Percentiles rank a stretch among this genome's conserved stretches.
Evolutionary conservation across 2,113 vertebrate species (phyloP).

Genomic region (Sphyrna mokarran): DNA sequence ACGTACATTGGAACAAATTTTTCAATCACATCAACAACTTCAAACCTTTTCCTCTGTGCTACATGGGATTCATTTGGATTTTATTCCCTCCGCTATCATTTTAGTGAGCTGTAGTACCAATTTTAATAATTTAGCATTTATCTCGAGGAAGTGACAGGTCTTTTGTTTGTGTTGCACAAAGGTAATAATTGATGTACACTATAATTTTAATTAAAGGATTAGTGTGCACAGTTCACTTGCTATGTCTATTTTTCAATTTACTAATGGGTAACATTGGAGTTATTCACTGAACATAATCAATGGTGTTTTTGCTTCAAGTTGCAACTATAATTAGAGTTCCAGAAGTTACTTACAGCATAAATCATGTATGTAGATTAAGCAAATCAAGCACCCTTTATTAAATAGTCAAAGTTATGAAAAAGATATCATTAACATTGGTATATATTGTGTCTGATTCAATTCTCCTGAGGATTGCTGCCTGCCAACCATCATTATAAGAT

Average conservation of each 20-base stretch:
- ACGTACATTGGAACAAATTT: not conserved
- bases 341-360: not conserved
- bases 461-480: not conserved
- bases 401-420: not conserved
- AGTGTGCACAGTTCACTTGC: not conserved
- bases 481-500: not conserved
- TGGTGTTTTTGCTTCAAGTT: not conserved
- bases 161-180: not conserved
- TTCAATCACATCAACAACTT: not conserved
- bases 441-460: not conserved
- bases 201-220: constrained; percentile 11
- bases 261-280: not conserved
- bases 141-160: not conserved
- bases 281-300: not conserved
- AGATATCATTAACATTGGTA: constrained; percentile 9
- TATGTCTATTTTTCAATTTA: constrained; percentile 16
- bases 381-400: not conserved
- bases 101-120: not conserved
- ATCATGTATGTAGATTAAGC: not conserved
- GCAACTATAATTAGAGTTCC: not conserved
- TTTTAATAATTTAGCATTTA: constrained; percentile 23
- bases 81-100: not conserved
- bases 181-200: not conserved
- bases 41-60: not conserved
- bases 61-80: not conserved